These are phyloP conservation scores for Chloroclystis v-ata DNA, from an alignment of 2,888 invertebrate genomes.

Conservation along the genomic window DNA sequence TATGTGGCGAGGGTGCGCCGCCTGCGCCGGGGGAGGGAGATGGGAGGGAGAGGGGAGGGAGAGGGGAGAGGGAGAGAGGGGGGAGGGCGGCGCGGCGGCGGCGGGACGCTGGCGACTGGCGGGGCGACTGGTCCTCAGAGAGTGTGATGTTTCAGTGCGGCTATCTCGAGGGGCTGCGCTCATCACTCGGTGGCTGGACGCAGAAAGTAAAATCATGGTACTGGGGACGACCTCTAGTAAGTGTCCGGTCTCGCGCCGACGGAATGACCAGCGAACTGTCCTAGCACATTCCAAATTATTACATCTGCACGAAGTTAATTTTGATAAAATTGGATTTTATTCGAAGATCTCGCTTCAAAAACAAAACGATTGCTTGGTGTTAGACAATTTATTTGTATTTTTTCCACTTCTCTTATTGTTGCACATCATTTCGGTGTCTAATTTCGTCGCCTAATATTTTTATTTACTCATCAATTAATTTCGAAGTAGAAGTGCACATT, in stretches of 20 bases:
- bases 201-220: conserved; percentile 98
- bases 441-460: conserved; percentile 50
- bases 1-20: conserved; percentile 23
- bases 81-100: conserved; percentile 24
- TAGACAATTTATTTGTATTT: conserved; percentile 51
- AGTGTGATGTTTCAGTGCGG: conserved; percentile 88
- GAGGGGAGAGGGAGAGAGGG: too few relatives aligned
- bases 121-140: conserved; percentile 64
- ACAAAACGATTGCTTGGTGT: conserved; percentile 69
- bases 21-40: conserved; percentile 10
- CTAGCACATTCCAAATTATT: conserved; percentile 73
- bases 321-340: conserved; percentile 44
- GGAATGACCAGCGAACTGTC: conserved; percentile 66
- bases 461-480: conserved; percentile 46
- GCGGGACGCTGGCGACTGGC: conserved; percentile 21
- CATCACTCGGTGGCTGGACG: conserved; percentile 96
- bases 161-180: conserved; percentile 95
- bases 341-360: conserved; percentile 69
- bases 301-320: conserved; percentile 70
- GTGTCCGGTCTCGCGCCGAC: conserved; percentile 78
- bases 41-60: conserved; percentile 28
- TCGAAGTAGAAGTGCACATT: conserved; percentile 54
- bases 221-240: conserved; percentile 98
- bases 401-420: conserved; percentile 67
- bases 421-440: conserved; percentile 69